phyloP scores from a whole-genome alignment of 2,888 invertebrate genomes.

The Pseudolycoriella hygida region DNA sequence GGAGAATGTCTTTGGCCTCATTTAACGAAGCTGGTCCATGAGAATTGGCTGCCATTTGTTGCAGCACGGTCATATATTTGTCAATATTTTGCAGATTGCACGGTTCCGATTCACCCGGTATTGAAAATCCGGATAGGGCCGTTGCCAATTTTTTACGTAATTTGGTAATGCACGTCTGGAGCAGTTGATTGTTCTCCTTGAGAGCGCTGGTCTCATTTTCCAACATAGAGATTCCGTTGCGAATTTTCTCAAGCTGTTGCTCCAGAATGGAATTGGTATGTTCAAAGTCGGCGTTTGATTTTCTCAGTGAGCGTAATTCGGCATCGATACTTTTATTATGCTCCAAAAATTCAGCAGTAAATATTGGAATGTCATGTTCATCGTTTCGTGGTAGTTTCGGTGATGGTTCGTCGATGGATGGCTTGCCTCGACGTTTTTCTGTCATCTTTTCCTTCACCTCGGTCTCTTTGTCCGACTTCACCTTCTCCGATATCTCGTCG shows the following conservation, averaged over 20 bases:
- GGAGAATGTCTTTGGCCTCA: constrained; percentile 63
- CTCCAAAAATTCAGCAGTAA: constrained; percentile 91
- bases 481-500: not conserved
- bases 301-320: constrained; percentile 72
- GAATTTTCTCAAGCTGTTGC: constrained; percentile 88
- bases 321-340: constrained; percentile 88
- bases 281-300: constrained; percentile 86
- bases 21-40: constrained; percentile 42
- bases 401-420: not conserved
- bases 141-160: constrained; percentile 55
- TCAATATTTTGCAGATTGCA: constrained; percentile 75
- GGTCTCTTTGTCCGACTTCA: not conserved
- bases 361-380: constrained; percentile 75
- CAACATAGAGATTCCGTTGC: constrained; percentile 70
- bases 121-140: constrained; percentile 45
- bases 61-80: constrained; percentile 69
- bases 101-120: constrained; percentile 55
- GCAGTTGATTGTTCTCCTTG: constrained; percentile 57
- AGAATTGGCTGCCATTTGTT: constrained; percentile 48
- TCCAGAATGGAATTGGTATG: constrained; percentile 84
- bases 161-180: constrained; percentile 65
- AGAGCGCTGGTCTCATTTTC: constrained; percentile 74
- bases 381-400: constrained; percentile 4
- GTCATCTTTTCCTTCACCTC: not conserved
- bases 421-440: too few relatives aligned